Conservation (phyloP, 1,140 invertebrate species). For the Mizuhopecten yessoensis region DNA sequence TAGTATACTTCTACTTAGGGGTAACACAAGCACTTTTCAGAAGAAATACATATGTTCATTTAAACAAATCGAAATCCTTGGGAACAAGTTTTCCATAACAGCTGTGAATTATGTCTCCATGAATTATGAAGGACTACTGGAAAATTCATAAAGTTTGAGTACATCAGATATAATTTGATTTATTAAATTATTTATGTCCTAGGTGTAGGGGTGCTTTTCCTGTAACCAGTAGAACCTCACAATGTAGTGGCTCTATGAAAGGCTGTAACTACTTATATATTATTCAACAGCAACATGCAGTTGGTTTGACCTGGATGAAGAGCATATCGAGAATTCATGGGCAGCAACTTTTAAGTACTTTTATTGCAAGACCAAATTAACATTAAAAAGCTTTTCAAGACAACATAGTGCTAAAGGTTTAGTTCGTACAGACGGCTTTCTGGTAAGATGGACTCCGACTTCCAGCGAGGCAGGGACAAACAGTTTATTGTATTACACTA, state of each 20-base stretch:
- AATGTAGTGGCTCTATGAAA: neutral
- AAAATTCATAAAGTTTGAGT: neutral
- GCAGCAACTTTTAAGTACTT: neutral
- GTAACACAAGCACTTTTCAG: no score
- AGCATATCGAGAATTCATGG: neutral
- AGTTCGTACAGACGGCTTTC: neutral
- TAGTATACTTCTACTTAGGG: no score
- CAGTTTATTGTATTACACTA: neutral
- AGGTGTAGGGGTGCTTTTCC: neutral
- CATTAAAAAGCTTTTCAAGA: neutral
- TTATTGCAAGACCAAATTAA: neutral
- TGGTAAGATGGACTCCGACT: neutral
- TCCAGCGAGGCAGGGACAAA: neutral
- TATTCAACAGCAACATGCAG: neutral
- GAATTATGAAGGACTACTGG: neutral
- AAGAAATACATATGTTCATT: no score
- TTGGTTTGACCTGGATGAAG: neutral
- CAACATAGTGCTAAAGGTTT: neutral
- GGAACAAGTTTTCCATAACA: no score
- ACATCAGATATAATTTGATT: no score
- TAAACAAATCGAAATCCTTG: no score
- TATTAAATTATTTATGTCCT: no score
- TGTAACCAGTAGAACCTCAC: no score
- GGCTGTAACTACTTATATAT: neutral
- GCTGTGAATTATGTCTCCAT: no score